A percentile compares a stretch with the other conserved stretches of the same genome.
These are phyloP conservation scores for Stratiomys singularior DNA, from an alignment of 2,888 invertebrate species.

Conservation along the genomic window DNA sequence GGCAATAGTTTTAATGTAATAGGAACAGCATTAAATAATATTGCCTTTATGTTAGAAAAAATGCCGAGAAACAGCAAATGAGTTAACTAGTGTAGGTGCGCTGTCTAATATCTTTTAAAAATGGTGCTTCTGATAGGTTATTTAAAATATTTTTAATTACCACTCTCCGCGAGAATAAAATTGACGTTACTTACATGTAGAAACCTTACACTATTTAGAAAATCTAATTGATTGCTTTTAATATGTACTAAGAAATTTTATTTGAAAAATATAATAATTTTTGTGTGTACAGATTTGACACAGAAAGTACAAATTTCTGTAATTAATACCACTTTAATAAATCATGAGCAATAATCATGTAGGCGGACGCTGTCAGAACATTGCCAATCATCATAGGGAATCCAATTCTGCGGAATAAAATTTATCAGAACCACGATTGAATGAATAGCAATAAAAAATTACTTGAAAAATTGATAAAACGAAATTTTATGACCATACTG, in stretches of 20 bases:
- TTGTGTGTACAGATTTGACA: too few species aligned
- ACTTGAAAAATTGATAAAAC: conserved; percentile 86
- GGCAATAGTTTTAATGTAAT: conserved; percentile 16
- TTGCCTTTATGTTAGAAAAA: conserved; percentile 14
- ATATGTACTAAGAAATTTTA: too few species aligned
- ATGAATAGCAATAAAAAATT: conserved; percentile 46
- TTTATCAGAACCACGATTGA: background rate
- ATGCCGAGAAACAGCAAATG: background rate
- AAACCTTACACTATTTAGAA: too few species aligned
- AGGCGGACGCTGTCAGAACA: conserved; percentile 73
- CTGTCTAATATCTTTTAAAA: too few species aligned
- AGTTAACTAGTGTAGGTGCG: too few species aligned
- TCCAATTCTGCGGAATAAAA: conserved; percentile 71
- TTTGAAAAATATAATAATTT: too few species aligned
- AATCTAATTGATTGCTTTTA: too few species aligned
- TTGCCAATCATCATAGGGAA: conserved; percentile 86
- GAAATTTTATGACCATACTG: conserved; percentile 89
- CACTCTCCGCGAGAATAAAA: too few species aligned
- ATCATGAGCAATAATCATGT: conserved; percentile 78
- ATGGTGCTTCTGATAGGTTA: too few species aligned
- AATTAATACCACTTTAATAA: conserved; percentile 71
- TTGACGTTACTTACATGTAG: too few species aligned
- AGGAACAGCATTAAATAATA: conserved; percentile 26
- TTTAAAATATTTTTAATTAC: too few species aligned
- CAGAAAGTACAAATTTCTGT: too few species aligned